Evolutionary conservation across 2,113 vertebrate species (phyloP), one percentile per base, ranked within the genome.

Genomic region (Thomomys bottae): DNA sequence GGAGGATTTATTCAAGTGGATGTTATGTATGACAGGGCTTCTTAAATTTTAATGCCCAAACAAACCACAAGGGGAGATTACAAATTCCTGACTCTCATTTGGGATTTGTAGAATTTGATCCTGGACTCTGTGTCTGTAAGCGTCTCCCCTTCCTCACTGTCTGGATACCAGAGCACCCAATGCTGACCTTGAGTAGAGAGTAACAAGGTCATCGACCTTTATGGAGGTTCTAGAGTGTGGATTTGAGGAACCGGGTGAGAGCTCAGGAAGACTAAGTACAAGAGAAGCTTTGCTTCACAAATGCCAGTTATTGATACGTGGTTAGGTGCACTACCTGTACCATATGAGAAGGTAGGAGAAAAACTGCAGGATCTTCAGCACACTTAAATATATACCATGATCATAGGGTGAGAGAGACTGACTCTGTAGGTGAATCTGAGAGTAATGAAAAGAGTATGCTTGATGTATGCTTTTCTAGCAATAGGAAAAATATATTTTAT

Each of bases 331-430:
- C 49, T 15, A 54, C 12, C 49, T 20, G 12, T 54, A 17, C 49
- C 5, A 70, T 34, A 67, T 45, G 26, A 85, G 23, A 38, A 54
- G 5, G 40, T 23, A 26, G 17, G 7, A 15, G 57, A n/a, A n/a
- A 2, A 6, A 0, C 8, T 14, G 0, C 11, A 72, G 18, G 68
- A 14, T n/a, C 5, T 15, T n/a, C 0, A 21, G 2, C 21, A 15
- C 2, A 3, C n/a, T 17, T 23, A 40, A 70, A 36, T 42, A 32
- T 17, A 30, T 45, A 6, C 26, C 36, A 3, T n/a, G 71, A 63
- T 30, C 63, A 2, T 2, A 2, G 10, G 32, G 34, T 24, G 70
- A 45, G 73, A 91, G 66, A 75, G 32, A 70, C 26, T 59, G 21
- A 24, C 49, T 68, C 8, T 24, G 2, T 6, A 5, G 17, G 79